Base-by-base conservation (phyloP, 2,113 vertebrate species). In the Theropithecus gelada region DNA sequence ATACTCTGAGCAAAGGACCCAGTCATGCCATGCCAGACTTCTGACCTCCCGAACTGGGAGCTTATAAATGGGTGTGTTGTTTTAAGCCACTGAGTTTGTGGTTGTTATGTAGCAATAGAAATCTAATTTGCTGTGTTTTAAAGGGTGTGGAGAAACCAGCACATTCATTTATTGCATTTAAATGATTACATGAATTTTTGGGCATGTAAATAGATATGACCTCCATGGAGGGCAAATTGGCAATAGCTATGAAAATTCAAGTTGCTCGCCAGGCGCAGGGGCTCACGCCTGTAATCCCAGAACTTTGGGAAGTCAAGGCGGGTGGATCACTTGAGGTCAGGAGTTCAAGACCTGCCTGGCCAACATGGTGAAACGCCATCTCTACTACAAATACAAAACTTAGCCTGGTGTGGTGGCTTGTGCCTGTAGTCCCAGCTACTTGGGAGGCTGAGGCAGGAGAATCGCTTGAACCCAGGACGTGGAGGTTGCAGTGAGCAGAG, bases 211-310 rank as follows among this genome's bases (percentile, higher is more conserved):
- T 61, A 89, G n/a, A 10, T 35, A 75, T 68, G 43, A 90, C 93
- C 70, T 94, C 64, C 48, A 32, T 14, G 5, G 40, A 96, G 68
- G 68, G 17, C 89, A 96, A 86, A 73, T 66, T 89, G 68, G 43
- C 70, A 97, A 48, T 75, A 97, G 40, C 52, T 92, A 78, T 95
- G 87, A 90, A 97, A 94, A 80, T 75, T 95, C n/a, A 94, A 95
- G 18, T 66, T 88, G 18, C 52, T 79, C 85, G 61, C 88, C 45
- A 2, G 61, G 61, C 27, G 61, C 61, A 64, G 27, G 12, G 61
- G 27, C 61, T 64, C 61, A 64, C 5, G 13, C 61, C 61, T 64
- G 27, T 64, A 64, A 64, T 32, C 27, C 27, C 61, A 64, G 27
- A 27, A 32, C 61, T 64, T 64, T 32, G 61, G 61, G 61, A 64